These are phyloP conservation scores for Chromobotia macracanthus DNA, from an alignment of 2,797 vertebrate species.

Conservation along the genomic window DNA sequence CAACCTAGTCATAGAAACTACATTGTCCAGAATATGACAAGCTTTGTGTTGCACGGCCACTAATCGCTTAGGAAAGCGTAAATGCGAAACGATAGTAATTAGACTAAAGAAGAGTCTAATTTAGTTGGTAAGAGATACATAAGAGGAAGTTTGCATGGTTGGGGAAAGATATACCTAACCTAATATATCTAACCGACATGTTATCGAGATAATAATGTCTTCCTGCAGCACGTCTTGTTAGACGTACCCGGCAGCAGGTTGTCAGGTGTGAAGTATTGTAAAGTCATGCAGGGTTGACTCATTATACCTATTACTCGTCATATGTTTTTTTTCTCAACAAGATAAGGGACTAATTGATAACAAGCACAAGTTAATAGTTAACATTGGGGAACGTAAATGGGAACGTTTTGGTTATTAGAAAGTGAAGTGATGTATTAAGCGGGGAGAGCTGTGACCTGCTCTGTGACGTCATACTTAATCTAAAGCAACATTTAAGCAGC, in stretches of 20 bases:
- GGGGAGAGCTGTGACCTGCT: too few species aligned
- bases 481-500: not conserved
- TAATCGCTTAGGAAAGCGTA: not conserved
- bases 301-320: conserved; percentile 19
- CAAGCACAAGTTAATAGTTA: not conserved
- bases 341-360: not conserved
- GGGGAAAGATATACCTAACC: not conserved
- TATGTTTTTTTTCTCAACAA: conserved; percentile 1
- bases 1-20: conserved; percentile 28
- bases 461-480: not conserved
- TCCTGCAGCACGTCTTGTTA: conserved; percentile 9
- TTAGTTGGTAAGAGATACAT: conserved; percentile 14
- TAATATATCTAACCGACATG: not conserved
- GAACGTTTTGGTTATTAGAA: not conserved
- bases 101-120: not conserved
- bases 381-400: not conserved
- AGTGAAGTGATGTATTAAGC: not conserved
- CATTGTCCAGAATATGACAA: conserved; percentile 33
- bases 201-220: not conserved
- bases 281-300: conserved; percentile 35
- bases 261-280: conserved; percentile 26
- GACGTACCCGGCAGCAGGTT: too few species aligned
- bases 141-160: not conserved
- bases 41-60: conserved; percentile 8
- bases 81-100: not conserved